phyloP scores from a whole-genome alignment of 2,113 vertebrate genomes.

The Lagopus leucura region DNA sequence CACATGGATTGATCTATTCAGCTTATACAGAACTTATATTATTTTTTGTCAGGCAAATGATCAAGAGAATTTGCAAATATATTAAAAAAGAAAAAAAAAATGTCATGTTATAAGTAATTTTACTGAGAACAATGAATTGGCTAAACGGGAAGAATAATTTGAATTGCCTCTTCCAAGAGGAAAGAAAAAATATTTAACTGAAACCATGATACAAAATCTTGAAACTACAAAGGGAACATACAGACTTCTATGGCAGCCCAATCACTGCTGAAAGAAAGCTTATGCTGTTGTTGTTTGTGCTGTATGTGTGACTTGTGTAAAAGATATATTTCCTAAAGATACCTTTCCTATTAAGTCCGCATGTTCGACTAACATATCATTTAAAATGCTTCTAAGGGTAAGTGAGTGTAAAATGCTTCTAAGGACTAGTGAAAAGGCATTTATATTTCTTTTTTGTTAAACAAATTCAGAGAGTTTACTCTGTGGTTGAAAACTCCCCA shows the following conservation, averaged over 20 bases:
- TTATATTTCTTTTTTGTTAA: background rate
- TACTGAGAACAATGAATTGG: background rate
- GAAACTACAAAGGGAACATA: background rate
- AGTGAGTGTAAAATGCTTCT: background rate
- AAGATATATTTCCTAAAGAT: background rate
- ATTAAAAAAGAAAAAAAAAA: background rate
- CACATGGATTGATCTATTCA: constrained; percentile 20
- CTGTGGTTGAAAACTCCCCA: background rate
- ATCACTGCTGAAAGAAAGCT: background rate
- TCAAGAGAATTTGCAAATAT: background rate
- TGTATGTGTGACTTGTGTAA: background rate
- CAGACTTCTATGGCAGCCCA: background rate
- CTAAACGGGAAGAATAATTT: background rate
- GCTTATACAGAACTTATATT: background rate
- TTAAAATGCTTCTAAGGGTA: no score
- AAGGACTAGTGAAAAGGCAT: background rate
- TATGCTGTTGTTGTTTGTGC: background rate
- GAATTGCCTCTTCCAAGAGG: background rate
- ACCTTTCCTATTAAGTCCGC: background rate
- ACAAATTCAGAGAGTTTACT: background rate
- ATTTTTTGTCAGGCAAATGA: background rate
- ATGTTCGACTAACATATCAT: background rate
- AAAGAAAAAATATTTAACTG: background rate
- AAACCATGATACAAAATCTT: background rate
- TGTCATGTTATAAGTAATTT: background rate